Evolutionary conservation across 2,113 vertebrate species (phyloP).

Genomic region (Aplodontia rufa): DNA sequence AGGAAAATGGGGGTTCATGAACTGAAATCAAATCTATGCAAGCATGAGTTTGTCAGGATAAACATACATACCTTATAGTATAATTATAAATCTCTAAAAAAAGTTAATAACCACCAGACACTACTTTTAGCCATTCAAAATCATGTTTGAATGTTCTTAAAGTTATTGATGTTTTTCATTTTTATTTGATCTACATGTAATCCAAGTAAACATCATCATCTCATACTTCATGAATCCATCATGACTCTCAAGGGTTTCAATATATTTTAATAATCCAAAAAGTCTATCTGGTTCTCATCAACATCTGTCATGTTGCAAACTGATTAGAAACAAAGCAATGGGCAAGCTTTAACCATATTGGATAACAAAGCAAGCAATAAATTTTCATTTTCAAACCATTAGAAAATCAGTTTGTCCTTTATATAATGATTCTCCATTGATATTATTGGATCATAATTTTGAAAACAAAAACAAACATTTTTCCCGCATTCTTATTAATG

Average conservation of each 20-base stretch:
- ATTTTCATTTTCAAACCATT: neutral
- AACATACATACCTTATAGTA: too few species aligned
- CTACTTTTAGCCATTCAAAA: neutral
- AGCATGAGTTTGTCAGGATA: too few species aligned
- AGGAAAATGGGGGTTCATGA: too few species aligned
- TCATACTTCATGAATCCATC: neutral
- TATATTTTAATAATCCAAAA: neutral
- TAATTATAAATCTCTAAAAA: too few species aligned
- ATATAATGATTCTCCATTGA: neutral
- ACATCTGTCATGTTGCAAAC: neutral
- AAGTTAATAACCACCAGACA: neutral
- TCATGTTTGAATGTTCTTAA: neutral
- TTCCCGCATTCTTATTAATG: too few species aligned
- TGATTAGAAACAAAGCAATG: neutral
- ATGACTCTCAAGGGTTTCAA: neutral
- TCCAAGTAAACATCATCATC: neutral
- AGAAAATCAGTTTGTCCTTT: neutral
- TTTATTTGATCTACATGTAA: neutral
- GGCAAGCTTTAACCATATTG: neutral
- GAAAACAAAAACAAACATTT: neutral
- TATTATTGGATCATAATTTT: neutral
- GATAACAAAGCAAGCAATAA: neutral
- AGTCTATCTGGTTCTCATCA: neutral
- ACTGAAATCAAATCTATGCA: too few species aligned
- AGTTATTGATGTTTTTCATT: neutral